Conservation (phyloP, 2,797 vertebrate genomes). For the Acridotheres tristis region DNA sequence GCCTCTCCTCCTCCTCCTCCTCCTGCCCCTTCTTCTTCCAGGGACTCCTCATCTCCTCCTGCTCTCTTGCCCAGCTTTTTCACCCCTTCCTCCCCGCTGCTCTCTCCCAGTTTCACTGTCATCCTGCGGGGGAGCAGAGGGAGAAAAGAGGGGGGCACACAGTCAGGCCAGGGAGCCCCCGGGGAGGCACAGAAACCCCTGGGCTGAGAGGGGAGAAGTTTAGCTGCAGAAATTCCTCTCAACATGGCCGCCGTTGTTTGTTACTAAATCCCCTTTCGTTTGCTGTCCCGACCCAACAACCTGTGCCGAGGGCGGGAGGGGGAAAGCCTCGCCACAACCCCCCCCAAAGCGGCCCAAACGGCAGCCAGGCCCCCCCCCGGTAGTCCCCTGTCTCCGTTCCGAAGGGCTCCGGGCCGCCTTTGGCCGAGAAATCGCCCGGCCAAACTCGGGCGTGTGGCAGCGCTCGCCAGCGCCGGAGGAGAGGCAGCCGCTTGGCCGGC, state of each 20-base stretch:
- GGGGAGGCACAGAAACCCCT: conserved; percentile 57
- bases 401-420: conserved; percentile 1
- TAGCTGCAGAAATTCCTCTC: conserved; percentile 83
- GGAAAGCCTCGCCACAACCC: conserved; percentile 47
- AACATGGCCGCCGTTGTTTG: conserved; percentile 99
- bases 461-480: conserved; percentile 33
- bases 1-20: conserved; percentile 87
- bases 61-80: conserved; percentile 90
- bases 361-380: neutral
- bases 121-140: conserved; percentile 85
- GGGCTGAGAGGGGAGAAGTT: conserved; percentile 69
- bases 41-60: conserved; percentile 87
- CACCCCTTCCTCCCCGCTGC: conserved; percentile 87
- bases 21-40: conserved; percentile 85
- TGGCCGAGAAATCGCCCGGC: conserved; percentile 7
- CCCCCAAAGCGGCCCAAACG: neutral
- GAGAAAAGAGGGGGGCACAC: conserved; percentile 66
- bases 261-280: conserved; percentile 90
- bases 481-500: neutral
- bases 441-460: conserved; percentile 50
- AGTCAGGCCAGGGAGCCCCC: conserved; percentile 31
- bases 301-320: conserved; percentile 53
- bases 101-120: conserved; percentile 94
- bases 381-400: neutral
- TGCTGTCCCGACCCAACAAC: conserved; percentile 91